Percentiles rank a stretch among this genome's conserved stretches.
phyloP scores from a whole-genome alignment of 1,140 invertebrate genomes.

The Batillaria attramentaria region DNA sequence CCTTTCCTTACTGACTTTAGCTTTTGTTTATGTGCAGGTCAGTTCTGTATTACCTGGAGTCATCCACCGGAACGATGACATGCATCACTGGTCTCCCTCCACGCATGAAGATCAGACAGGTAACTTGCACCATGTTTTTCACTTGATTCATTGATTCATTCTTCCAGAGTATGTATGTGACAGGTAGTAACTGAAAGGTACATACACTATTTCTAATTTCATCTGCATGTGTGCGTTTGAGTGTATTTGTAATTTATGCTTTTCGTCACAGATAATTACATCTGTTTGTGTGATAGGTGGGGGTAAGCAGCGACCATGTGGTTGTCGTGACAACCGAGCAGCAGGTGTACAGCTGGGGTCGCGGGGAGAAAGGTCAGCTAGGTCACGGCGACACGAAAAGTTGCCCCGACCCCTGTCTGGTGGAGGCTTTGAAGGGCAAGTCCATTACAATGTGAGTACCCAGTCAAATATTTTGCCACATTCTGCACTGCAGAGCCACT shows the following conservation, averaged over 20 bases:
- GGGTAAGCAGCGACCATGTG: slow-evolving; percentile 80
- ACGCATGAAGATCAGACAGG: slow-evolving; percentile 72
- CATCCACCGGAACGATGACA: slow-evolving; percentile 64
- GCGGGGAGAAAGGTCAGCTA: slow-evolving; percentile 79
- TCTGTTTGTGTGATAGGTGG: slow-evolving; percentile 69
- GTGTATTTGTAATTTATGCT: background rate
- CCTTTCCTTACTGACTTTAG: background rate
- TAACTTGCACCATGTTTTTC: too few species aligned
- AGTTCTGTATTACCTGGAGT: slow-evolving; percentile 72
- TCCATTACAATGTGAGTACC: slow-evolving; percentile 76
- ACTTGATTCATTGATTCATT: too few species aligned
- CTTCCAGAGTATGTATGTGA: too few species aligned
- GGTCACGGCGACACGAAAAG: slow-evolving; percentile 77
- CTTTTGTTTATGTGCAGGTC: slow-evolving; percentile 63
- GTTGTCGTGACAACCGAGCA: slow-evolving; percentile 80
- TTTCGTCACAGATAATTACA: background rate
- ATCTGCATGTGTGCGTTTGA: background rate
- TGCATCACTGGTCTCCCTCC: slow-evolving; percentile 69
- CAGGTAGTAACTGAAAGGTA: too few species aligned
- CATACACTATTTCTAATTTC: too few species aligned
- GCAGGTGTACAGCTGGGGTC: slow-evolving; percentile 82
- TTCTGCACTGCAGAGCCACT: too few species aligned
- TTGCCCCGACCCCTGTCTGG: slow-evolving; percentile 75
- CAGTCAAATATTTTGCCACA: too few species aligned
- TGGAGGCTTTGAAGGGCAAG: slow-evolving; percentile 77